Conservation (phyloP, 2,888 invertebrate species). For the Scaptomyza parva region DNA sequence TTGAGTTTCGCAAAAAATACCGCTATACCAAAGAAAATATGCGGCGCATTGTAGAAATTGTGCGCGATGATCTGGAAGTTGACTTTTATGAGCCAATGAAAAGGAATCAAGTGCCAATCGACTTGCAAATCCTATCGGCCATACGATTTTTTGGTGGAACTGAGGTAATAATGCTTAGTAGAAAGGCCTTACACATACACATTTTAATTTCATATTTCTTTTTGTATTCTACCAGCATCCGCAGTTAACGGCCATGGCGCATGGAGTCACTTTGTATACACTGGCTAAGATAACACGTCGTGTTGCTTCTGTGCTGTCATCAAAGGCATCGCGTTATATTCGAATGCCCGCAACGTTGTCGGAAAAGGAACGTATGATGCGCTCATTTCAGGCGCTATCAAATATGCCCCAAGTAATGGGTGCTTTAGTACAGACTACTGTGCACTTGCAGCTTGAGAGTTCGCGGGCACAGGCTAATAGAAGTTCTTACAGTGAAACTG, state of each 20-base stretch:
- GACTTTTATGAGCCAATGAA: conserved; percentile 62
- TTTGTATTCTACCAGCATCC: conserved; percentile 62
- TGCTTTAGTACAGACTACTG: conserved; percentile 66
- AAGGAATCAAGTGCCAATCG: conserved; percentile 77
- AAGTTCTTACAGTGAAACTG: conserved; percentile 11
- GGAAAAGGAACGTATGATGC: conserved; percentile 77
- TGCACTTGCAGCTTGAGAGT: conserved; percentile 56
- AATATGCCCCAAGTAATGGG: conserved; percentile 82
- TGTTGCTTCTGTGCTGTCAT: conserved; percentile 73
- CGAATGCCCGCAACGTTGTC: conserved; percentile 81
- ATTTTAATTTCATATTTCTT: neutral
- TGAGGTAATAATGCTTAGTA: conserved; percentile 59
- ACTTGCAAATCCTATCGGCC: conserved; percentile 76
- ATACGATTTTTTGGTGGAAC: conserved; percentile 76
- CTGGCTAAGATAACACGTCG: conserved; percentile 76
- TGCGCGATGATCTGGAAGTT: conserved; percentile 78
- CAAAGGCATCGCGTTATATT: conserved; percentile 80
- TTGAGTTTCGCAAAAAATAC: conserved; percentile 72
- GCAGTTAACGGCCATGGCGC: conserved; percentile 69
- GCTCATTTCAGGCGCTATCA: conserved; percentile 73
- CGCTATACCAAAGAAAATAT: conserved; percentile 79
- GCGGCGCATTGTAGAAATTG: conserved; percentile 74
- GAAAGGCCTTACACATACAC: neutral
- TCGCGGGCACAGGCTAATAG: conserved; percentile 12
- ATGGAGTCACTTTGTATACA: conserved; percentile 71